These are phyloP conservation scores for Pogonomyrmex barbatus DNA, from an alignment of 1,140 invertebrate genomes.

Conservation along the genomic window DNA sequence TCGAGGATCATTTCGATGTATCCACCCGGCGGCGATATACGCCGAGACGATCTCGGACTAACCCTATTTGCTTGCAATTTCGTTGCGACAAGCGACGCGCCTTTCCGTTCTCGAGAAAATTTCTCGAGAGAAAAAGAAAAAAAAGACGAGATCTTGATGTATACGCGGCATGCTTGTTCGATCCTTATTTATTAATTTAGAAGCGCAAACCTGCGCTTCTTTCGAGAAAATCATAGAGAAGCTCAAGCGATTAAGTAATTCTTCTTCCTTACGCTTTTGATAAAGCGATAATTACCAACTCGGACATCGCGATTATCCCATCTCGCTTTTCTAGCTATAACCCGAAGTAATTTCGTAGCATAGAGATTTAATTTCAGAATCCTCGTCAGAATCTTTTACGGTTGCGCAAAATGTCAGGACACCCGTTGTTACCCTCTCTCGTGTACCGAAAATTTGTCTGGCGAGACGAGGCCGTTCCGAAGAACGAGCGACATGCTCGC, in stretches of 20 bases:
- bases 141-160: neutral
- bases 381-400: neutral
- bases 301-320: neutral
- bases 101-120: neutral
- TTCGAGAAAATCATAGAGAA: neutral
- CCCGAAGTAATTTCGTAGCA: neutral
- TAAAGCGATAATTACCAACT: conserved; percentile 8
- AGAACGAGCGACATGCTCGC: conserved; percentile 44
- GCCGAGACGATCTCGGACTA: neutral
- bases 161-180: neutral
- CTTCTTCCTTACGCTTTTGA: conserved; percentile 4
- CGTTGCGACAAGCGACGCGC: neutral
- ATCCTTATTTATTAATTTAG: neutral
- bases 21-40: conserved; percentile 35
- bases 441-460: conserved; percentile 21
- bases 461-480: neutral
- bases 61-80: conserved; percentile 40
- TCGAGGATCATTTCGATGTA: conserved; percentile 56
- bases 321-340: neutral
- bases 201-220: neutral
- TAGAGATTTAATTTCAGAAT: conserved; percentile 15
- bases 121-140: neutral
- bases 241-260: neutral
- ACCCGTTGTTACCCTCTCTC: neutral
- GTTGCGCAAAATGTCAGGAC: neutral